Conservation (phyloP, 2,113 vertebrate species). For the Vulpes vulpes region DNA sequence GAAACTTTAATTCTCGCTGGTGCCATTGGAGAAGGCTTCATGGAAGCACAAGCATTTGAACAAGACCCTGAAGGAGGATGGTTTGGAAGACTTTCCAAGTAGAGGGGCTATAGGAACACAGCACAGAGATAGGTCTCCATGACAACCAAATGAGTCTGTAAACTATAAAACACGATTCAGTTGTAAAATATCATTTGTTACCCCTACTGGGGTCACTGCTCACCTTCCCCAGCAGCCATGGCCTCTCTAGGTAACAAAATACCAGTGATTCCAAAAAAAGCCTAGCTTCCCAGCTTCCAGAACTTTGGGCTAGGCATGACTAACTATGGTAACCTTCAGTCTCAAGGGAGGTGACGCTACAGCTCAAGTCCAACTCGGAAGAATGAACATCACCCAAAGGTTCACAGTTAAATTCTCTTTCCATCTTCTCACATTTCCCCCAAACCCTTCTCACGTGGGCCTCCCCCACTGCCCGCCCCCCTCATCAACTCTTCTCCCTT, state of each 20-base stretch:
- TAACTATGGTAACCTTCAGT: neutral
- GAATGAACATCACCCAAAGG: neutral
- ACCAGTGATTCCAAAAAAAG: neutral
- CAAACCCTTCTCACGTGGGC: neutral
- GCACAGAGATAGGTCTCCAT: neutral
- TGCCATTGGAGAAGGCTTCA: neutral
- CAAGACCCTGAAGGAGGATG: neutral
- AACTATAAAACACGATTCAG: neutral
- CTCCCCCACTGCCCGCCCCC: too few species aligned
- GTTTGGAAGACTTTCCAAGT: neutral
- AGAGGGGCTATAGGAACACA: neutral
- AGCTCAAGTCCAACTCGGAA: neutral
- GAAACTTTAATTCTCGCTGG: neutral
- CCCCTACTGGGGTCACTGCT: neutral
- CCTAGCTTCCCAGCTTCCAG: neutral
- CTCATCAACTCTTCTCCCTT: neutral
- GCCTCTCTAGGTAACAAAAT: neutral
- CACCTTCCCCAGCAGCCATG: neutral
- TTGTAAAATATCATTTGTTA: neutral
- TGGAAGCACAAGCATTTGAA: neutral
- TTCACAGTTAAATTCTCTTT: neutral
- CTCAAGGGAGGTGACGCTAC: neutral
- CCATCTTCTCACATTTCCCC: neutral
- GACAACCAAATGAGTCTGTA: neutral
- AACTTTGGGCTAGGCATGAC: neutral